Evolutionary conservation across 2,113 vertebrate species (phyloP).

Genomic region (Corvus cornix): DNA sequence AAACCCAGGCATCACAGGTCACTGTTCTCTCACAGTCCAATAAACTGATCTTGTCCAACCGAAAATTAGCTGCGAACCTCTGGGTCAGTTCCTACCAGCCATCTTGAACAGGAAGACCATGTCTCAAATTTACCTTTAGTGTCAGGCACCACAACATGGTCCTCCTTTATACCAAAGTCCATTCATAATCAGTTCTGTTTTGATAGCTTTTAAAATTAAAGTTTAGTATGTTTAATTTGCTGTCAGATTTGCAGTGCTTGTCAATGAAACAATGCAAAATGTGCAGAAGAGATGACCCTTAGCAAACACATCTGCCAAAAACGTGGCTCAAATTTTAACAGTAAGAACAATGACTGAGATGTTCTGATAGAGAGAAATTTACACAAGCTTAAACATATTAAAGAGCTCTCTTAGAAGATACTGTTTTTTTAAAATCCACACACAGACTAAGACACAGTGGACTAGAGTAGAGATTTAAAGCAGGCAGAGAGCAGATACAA

Average conservation of each 20-base stretch:
- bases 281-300: background rate
- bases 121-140: background rate
- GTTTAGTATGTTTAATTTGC: background rate
- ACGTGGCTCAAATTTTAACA: slow-evolving; percentile 40
- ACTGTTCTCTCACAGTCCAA: slow-evolving; percentile 18
- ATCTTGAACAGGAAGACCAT: background rate
- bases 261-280: background rate
- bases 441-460: slow-evolving; percentile 81
- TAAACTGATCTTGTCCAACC: background rate
- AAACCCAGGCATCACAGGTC: slow-evolving; percentile 21
- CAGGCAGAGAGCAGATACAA: slow-evolving; percentile 75
- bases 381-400: slow-evolving; percentile 42
- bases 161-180: background rate
- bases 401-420: slow-evolving; percentile 44
- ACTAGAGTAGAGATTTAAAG: slow-evolving; percentile 76
- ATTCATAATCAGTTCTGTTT: background rate
- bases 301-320: slow-evolving; percentile 1
- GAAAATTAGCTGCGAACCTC: background rate
- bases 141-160: background rate
- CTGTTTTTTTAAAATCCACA: slow-evolving; percentile 39
- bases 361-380: slow-evolving; percentile 49
- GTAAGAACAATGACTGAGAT: slow-evolving; percentile 61
- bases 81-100: background rate
- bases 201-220: background rate
- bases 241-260: slow-evolving; percentile 9